phyloP scores from a whole-genome alignment of 2,797 vertebrate species.

The Sebastolobus altivelis region DNA sequence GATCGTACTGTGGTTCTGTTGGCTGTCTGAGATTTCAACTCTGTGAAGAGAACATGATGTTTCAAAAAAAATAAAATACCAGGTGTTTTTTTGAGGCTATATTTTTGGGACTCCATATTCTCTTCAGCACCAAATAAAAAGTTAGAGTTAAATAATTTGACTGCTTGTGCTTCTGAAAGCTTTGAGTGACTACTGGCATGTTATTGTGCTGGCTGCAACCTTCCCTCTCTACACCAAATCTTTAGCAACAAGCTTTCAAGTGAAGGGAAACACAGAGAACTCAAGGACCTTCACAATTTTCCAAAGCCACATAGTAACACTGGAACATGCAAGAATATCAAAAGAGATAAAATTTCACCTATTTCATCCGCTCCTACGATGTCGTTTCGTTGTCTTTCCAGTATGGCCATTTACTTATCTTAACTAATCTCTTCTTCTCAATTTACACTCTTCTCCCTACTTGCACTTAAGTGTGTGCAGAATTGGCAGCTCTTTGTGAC shows the following conservation, averaged over 20 bases:
- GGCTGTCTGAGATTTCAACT: conserved; percentile 34
- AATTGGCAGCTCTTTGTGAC: conserved; percentile 38
- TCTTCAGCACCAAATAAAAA: background rate
- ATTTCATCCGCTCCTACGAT: background rate
- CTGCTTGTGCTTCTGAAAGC: conserved; percentile 1
- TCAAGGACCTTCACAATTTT: conserved; percentile 28
- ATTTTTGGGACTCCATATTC: background rate
- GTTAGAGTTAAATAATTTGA: conserved; percentile 9
- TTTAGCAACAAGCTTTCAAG: conserved; percentile 29
- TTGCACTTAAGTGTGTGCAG: conserved; percentile 15
- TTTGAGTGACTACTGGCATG: conserved; percentile 9
- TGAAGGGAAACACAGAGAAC: conserved; percentile 11
- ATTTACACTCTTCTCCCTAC: background rate
- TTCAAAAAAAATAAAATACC: background rate
- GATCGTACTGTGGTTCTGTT: conserved; percentile 37
- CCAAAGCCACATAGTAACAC: background rate
- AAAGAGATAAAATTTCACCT: conserved; percentile 17
- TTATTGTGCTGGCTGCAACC: conserved; percentile 9
- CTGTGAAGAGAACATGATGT: background rate
- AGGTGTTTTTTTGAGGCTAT: background rate
- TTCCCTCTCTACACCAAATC: conserved; percentile 8
- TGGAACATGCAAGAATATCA: conserved; percentile 36
- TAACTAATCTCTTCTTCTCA: conserved; percentile 5
- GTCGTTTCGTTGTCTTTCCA: conserved; percentile 1
- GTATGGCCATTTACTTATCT: background rate